Evolutionary conservation across 2,888 invertebrate species (phyloP).

Genomic region (Drosophila cognata): DNA sequence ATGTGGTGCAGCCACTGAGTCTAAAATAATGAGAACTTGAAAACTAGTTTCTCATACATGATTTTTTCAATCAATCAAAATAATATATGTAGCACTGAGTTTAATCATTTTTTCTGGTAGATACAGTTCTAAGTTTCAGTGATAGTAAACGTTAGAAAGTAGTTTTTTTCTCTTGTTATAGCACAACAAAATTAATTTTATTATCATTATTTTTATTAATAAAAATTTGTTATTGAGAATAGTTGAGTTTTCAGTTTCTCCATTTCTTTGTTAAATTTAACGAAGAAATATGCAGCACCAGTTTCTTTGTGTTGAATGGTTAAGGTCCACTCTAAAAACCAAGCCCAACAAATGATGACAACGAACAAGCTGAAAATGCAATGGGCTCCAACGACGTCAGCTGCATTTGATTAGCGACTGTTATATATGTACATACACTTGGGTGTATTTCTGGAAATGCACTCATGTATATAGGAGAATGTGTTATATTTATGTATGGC

Average conservation of each 20-base stretch:
- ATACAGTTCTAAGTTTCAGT: background rate
- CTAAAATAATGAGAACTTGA: conserved; percentile 26
- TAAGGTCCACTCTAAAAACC: conserved; percentile 51
- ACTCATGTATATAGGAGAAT: conserved; percentile 16
- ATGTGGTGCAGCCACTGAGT: conserved; percentile 38
- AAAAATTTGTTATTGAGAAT: background rate
- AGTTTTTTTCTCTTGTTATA: background rate
- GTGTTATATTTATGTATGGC: conserved; percentile 33
- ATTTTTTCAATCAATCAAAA: background rate
- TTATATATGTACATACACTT: conserved; percentile 24
- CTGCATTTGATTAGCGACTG: conserved; percentile 75
- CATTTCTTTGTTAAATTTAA: background rate
- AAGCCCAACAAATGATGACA: conserved; percentile 20
- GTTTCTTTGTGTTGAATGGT: background rate
- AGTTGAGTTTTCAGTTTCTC: background rate
- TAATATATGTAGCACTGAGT: background rate
- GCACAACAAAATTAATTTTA: background rate
- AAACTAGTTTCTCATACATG: background rate
- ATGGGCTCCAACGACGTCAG: conserved; percentile 55
- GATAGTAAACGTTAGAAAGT: background rate
- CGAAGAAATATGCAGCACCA: background rate
- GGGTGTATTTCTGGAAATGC: conserved; percentile 3
- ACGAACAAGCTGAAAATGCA: conserved; percentile 14
- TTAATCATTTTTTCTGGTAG: background rate
- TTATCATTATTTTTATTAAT: background rate